phyloP scores from a whole-genome alignment of 2,888 invertebrate species.

The Sphaerolaimus hirsutus region DNA sequence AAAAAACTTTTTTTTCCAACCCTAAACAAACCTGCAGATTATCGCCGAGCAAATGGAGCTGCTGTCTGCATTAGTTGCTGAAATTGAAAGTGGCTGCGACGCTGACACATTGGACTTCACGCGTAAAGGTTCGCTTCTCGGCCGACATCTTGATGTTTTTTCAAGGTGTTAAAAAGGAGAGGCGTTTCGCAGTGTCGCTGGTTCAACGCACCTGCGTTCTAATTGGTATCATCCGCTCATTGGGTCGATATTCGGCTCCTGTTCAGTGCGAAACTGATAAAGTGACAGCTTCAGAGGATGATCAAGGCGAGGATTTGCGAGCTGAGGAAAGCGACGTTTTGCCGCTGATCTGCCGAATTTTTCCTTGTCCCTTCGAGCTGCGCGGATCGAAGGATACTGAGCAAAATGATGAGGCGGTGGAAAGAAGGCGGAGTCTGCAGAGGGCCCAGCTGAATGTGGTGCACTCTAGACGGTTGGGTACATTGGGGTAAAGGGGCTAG shows the following conservation, averaged over 20 bases:
- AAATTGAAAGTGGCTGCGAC: neutral
- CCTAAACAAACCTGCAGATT: no score
- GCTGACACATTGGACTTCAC: neutral
- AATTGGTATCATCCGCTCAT: slow-evolving; percentile 62
- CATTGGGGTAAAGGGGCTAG: no score
- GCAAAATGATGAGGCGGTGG: neutral
- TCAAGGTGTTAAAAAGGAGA: neutral
- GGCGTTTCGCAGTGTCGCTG: slow-evolving; percentile 10
- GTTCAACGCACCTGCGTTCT: slow-evolving; percentile 32
- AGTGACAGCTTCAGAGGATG: no score
- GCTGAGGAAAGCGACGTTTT: no score
- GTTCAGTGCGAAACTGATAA: no score
- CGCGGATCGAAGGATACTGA: slow-evolving; percentile 4
- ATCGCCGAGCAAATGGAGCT: neutral
- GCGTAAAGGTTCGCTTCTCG: neutral
- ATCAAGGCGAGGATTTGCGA: no score
- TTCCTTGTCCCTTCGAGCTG: slow-evolving; percentile 41
- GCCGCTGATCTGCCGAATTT: slow-evolving; percentile 56
- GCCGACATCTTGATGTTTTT: neutral
- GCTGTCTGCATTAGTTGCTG: slow-evolving; percentile 8
- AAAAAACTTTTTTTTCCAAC: no score
- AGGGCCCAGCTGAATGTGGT: neutral
- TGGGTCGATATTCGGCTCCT: slow-evolving; percentile 55
- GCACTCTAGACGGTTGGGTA: no score
- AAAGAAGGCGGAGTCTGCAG: neutral